These are phyloP conservation scores for Sarcophaga rosellei DNA, from an alignment of 2,888 invertebrate species.

Conservation along the genomic window DNA sequence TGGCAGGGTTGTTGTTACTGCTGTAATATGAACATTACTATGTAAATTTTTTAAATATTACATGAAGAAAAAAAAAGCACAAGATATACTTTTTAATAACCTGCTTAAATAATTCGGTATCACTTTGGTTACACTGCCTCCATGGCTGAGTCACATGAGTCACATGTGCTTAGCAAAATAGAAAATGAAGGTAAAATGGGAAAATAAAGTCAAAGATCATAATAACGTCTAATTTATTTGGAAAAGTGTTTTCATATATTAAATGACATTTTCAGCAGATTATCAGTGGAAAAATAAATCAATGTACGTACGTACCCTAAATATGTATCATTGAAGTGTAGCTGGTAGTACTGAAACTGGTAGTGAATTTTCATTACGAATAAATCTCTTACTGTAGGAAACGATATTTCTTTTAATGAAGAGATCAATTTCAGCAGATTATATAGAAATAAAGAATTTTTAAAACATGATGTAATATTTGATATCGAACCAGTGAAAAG, in stretches of 20 bases:
- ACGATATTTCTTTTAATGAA: too few relatives aligned
- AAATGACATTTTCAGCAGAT: background rate
- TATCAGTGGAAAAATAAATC: background rate
- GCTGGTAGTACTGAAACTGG: too few relatives aligned
- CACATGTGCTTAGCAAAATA: background rate
- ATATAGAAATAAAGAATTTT: too few relatives aligned
- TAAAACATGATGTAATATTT: too few relatives aligned
- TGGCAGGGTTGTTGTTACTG: background rate
- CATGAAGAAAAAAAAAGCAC: background rate
- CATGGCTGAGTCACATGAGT: background rate
- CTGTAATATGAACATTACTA: conserved; percentile 3
- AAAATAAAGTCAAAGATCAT: conserved; percentile 3
- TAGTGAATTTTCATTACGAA: too few relatives aligned
- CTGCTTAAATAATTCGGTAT: conserved; percentile 6
- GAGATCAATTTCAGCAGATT: too few relatives aligned
- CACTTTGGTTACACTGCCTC: background rate
- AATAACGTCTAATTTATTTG: conserved; percentile 12
- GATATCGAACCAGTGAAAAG: too few relatives aligned
- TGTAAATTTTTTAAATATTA: conserved; percentile 16
- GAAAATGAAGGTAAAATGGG: background rate
- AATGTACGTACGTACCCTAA: background rate
- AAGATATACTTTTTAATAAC: conserved; percentile 12
- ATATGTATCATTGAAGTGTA: too few relatives aligned
- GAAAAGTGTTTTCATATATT: background rate
- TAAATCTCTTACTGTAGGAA: too few relatives aligned